Conservation (phyloP, 2,113 vertebrate species). For the Hepsetus odoe region DNA sequence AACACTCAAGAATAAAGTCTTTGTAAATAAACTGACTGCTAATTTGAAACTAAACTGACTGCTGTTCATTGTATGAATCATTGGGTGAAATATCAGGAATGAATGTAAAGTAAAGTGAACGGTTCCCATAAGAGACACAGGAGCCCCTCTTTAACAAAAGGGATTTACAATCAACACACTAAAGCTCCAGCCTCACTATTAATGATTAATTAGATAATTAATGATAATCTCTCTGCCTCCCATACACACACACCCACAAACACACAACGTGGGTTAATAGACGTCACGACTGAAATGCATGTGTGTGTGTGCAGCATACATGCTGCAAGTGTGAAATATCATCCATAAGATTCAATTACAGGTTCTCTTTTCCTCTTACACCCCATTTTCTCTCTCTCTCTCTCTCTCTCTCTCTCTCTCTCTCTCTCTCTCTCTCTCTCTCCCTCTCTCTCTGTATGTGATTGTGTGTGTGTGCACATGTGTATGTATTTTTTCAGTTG, state of each 20-base stretch:
- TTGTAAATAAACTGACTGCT: too few species aligned
- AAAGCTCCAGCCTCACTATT: conserved; percentile 6
- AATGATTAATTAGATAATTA: background rate
- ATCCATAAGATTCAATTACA: conserved; percentile 66
- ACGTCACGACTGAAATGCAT: background rate
- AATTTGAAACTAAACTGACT: too few species aligned
- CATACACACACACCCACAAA: conserved; percentile 41
- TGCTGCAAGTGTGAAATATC: conserved; percentile 71
- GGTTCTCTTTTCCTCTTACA: background rate
- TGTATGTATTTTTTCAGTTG: too few species aligned
- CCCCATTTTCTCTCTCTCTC: background rate
- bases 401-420: background rate
- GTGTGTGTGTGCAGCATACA: conserved; percentile 62
- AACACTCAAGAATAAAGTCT: too few species aligned
- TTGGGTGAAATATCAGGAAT: background rate
- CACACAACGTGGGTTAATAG: conserved; percentile 15
- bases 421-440: too few species aligned
- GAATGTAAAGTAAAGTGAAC: background rate
- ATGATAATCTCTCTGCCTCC: conserved; percentile 42
- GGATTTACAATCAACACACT: conserved; percentile 2
- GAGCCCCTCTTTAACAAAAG: background rate
- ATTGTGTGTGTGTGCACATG: background rate
- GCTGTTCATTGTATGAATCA: background rate
- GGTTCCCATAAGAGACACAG: background rate
- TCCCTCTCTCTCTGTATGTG: too few species aligned